Conservation (phyloP, 2,888 invertebrate species). For the Phengaris alcon region DNA sequence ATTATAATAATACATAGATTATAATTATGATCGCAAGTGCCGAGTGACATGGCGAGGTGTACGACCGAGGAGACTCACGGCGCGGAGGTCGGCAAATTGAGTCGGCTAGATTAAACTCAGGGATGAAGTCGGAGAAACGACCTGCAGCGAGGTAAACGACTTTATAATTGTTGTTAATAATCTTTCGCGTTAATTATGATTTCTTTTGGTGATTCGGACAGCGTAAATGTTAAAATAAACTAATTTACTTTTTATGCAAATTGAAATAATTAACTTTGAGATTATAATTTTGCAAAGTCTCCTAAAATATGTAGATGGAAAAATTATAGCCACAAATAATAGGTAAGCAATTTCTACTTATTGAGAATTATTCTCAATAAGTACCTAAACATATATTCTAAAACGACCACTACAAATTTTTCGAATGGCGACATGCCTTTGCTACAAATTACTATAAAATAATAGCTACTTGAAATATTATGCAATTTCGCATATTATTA, state of each 20-base stretch:
- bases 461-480: not conserved
- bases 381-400: too few relatives aligned
- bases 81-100: slow-evolving; percentile 68
- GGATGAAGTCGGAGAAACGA: slow-evolving; percentile 49
- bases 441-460: not conserved
- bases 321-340: too few relatives aligned
- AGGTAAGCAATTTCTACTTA: too few relatives aligned
- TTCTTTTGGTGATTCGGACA: not conserved
- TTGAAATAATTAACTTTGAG: not conserved
- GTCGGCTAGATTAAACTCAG: slow-evolving; percentile 58
- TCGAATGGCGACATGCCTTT: not conserved
- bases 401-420: not conserved
- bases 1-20: too few relatives aligned
- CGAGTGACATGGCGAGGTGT: slow-evolving; percentile 3
- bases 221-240: not conserved
- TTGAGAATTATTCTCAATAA: too few relatives aligned
- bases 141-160: slow-evolving; percentile 43
- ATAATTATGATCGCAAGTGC: not conserved
- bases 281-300: not conserved
- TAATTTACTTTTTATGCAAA: not conserved
- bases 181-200: not conserved
- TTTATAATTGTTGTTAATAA: slow-evolving; percentile 1
- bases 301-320: too few relatives aligned
- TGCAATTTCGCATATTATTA: not conserved
- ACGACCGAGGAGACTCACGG: slow-evolving; percentile 59